Base-by-base conservation (phyloP, 2,888 invertebrate species). In the Altica lythri region DNA sequence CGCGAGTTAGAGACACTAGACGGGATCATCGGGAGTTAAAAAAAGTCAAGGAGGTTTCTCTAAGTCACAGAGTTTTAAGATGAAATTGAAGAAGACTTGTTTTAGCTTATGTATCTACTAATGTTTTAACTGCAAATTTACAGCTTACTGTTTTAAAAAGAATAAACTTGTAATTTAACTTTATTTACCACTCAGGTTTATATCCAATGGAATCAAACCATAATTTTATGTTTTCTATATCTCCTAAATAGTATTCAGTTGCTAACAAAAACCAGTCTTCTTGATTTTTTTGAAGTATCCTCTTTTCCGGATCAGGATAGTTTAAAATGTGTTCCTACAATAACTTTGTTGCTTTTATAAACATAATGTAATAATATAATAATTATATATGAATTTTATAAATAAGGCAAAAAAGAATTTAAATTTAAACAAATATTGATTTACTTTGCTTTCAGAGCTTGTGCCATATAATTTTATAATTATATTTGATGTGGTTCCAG, bases 241-340 rank as follows among this genome's bases (percentile, higher is more conserved):
- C 62, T 2, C 70, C 71, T 43, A 71, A 53, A 45, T 61, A 19
- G 9, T 46, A 35, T 46, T 61, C 55, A 1, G 70, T 66, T 12
- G 65, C 68, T 17, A 70, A 19, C 12, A 69, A 63, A 47, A 71
- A 70, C 62, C 62, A 66, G n/a, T 67, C 67, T 48, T 68, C 66
- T 4, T 61, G 51, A 14, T 59, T 55, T 32, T 50, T 63, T 59
- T 68, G 68, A 4, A 71, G 46, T 18, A 70, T 53, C 9, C 43
- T 44, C 27, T 63, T 35, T 17, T 69, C 60, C 0, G 69, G 70
- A 54, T 71, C 71, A 1, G 71, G 71, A 61, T 65, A 70, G 54
- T 71, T 71, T 2, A 71, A 44, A 5, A 69, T 63, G 32, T 71
- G 71, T 37, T 64, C 64, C 71, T 69, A 32, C 42, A 52, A 55